These are phyloP conservation scores for Drosophila setosimentum DNA, from an alignment of 2,888 invertebrate species.

Conservation along the genomic window DNA sequence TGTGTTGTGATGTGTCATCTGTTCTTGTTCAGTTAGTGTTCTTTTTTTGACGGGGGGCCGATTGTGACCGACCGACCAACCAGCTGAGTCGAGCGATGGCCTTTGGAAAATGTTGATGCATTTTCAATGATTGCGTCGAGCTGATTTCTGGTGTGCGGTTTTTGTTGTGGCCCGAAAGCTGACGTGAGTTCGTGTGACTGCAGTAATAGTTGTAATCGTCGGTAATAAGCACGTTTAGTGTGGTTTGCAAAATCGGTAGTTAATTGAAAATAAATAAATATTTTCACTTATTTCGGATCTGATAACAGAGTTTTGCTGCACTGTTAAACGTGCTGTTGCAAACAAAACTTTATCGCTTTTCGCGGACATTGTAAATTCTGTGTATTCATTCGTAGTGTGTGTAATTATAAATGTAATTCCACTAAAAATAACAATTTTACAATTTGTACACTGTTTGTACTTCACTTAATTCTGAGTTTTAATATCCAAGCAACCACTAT, in stretches of 20 bases:
- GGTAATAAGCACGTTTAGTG: constrained; percentile 3
- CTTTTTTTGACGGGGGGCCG: constrained; percentile 29
- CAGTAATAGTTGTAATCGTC: constrained; percentile 14
- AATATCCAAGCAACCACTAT: neutral
- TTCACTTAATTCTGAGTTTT: neutral
- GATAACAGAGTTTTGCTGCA: neutral
- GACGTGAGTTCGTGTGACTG: constrained; percentile 7
- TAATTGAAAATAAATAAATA: too few relatives aligned
- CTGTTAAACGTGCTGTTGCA: neutral
- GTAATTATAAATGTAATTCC: neutral
- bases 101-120: constrained; percentile 26
- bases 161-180: constrained; percentile 44
- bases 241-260: neutral
- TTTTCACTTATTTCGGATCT: neutral
- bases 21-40: constrained; percentile 47
- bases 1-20: constrained; percentile 62
- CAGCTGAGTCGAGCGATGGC: constrained; percentile 43
- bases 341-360: neutral
- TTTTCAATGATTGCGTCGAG: constrained; percentile 14
- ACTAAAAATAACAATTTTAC: neutral
- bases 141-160: constrained; percentile 64
- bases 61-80: neutral
- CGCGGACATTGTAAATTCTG: neutral
- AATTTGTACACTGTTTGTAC: neutral
- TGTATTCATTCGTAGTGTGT: neutral